A percentile compares a stretch with the other conserved stretches of the same genome.
These are phyloP conservation scores for Taenioides sp. DNA, from an alignment of 2,797 vertebrate species.

Conservation along the genomic window DNA sequence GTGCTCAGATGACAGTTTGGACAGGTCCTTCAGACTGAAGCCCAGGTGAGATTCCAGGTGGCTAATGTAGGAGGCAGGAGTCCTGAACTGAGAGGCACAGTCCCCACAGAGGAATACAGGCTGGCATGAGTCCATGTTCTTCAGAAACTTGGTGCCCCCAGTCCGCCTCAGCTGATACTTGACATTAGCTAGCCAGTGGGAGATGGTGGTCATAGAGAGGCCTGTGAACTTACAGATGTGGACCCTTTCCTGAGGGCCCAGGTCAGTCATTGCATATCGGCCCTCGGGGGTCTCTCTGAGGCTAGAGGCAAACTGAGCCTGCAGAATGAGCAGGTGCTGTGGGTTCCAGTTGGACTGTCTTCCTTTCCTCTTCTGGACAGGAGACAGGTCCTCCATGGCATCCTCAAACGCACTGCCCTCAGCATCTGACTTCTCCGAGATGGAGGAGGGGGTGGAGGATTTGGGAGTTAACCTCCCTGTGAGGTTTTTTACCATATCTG, in stretches of 20 bases:
- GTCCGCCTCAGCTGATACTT: slow-evolving; percentile 99
- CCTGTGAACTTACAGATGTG: slow-evolving; percentile 99
- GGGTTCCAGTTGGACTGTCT: slow-evolving; percentile 99
- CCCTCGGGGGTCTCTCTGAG: slow-evolving; percentile 95
- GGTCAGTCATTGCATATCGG: slow-evolving; percentile 96
- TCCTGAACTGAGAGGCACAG: slow-evolving; percentile 99
- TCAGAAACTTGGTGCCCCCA: slow-evolving; percentile 99
- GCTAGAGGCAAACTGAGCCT: slow-evolving; percentile 98
- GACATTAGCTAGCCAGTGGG: slow-evolving; percentile 99
- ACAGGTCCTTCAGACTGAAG: slow-evolving; percentile 99
- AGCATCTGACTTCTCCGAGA: slow-evolving; percentile 96
- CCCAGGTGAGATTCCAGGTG: slow-evolving; percentile 99
- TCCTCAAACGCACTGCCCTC: slow-evolving; percentile 96
- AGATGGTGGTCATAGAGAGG: slow-evolving; percentile 99
- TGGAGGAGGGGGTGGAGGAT: slow-evolving; percentile 94
- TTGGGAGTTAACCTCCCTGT: slow-evolving; percentile 97
- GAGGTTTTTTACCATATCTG: slow-evolving; percentile 99
- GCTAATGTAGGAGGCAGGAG: slow-evolving; percentile 95
- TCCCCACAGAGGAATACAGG: slow-evolving; percentile 99
- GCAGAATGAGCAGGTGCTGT: slow-evolving; percentile 97
- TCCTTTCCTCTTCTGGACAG: slow-evolving; percentile 96
- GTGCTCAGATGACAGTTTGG: slow-evolving; percentile 96
- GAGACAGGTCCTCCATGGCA: slow-evolving; percentile 92
- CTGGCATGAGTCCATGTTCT: slow-evolving; percentile 99
- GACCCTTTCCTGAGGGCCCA: slow-evolving; percentile 97